Evolutionary conservation across 2,113 vertebrate genomes (phyloP), one percentile per base, ranked within the genome.

Genomic region (Apaloderma vittatum): DNA sequence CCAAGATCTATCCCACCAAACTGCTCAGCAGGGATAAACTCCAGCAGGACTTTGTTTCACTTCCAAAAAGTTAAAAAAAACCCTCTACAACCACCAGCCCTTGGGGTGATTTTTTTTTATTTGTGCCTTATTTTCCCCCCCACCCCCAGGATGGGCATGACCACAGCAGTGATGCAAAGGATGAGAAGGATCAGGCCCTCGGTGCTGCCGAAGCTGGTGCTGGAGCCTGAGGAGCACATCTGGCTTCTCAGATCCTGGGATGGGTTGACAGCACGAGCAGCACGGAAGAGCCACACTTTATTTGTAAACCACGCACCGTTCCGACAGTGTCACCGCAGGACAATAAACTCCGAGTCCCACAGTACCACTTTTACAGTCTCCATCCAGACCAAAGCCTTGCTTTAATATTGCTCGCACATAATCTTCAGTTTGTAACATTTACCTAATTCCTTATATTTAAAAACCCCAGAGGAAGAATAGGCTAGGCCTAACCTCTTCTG

Each of bases 381-480:
- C 75, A 80, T 24, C 65, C 73, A 76, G 59, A 83, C 71, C 59
- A 80, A 88, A 62, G 15, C 23, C 71, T 80, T 68, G 57, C 82
- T 95, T 77, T 68, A 79, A 63, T 89, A 90, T 46, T 74, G 48
- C 26, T 22, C 78, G 32, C 61, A 58, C 34, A 34, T 86, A 43
- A 67, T 81, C 85, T 92, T 71, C 55, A 20, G 65, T 87, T 58
- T 92, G 73, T 27, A 90, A 66, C 79, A 73, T 91, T 95, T 91
- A 57, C 85, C 92, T 93, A 88, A 94, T 95, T 92, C 66, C 23
- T 85, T 34, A 43, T 78, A 72, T 40, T 91, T 95, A 85, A 88
- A 80, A 80, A 66, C 21, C 92, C 90, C 93, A 78, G 71, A 71
- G 94, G 82, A 94, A 86, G 83, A 36, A 40, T 10, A 57, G 45